Evolutionary conservation across 2,797 vertebrate genomes (phyloP).

Genomic region (Gobio occitaniae): DNA sequence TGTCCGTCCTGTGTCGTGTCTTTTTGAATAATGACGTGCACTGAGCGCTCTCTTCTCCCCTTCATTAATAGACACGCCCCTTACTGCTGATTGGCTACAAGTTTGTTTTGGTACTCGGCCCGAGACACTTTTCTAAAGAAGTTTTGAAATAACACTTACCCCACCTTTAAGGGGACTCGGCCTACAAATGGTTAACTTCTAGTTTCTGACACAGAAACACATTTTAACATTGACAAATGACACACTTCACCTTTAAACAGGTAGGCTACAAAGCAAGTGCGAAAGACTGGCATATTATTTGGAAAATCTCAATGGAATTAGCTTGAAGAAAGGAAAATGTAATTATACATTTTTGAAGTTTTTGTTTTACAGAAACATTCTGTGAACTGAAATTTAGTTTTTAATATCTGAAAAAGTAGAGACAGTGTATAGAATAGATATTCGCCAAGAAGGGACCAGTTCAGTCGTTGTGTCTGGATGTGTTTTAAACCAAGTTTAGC

Average conservation of each 20-base stretch:
- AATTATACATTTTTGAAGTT: not conserved
- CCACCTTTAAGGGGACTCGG: not conserved
- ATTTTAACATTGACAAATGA: not conserved
- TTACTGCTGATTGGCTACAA: too few species aligned
- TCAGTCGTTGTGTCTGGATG: conserved; percentile 71
- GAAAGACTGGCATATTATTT: not conserved
- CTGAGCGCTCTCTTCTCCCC: too few species aligned
- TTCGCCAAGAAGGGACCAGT: conserved; percentile 28
- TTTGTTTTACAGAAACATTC: conserved; percentile 3
- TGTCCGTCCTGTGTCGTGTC: too few species aligned
- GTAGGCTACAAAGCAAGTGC: not conserved
- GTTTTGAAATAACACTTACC: too few species aligned
- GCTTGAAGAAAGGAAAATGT: not conserved
- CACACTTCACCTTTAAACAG: not conserved
- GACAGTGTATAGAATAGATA: conserved; percentile 4
- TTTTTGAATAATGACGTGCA: too few species aligned
- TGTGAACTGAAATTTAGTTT: not conserved
- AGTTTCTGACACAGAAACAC: not conserved
- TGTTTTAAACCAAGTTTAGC: conserved; percentile 72
- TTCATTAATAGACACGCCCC: too few species aligned
- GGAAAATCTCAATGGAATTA: not conserved
- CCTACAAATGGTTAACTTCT: not conserved
- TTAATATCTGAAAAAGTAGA: not conserved
- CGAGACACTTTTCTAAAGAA: too few species aligned
- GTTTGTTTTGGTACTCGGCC: too few species aligned